Evolutionary conservation across 2,888 invertebrate genomes (phyloP).

Genomic region (Chymomyza caudatula): DNA sequence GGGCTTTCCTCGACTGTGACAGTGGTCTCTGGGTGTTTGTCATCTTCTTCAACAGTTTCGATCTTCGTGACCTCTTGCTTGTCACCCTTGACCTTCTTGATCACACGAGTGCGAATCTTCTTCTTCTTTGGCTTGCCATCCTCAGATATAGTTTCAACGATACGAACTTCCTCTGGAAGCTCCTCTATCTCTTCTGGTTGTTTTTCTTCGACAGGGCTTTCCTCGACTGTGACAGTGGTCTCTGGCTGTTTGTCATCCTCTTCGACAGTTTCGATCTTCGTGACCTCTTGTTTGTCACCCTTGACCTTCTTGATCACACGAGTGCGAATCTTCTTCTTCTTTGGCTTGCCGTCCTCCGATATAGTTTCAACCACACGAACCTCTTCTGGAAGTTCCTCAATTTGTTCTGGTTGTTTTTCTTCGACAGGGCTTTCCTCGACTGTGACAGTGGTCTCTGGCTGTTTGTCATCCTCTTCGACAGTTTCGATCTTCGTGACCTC

Average conservation of each 20-base stretch:
- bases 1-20: neutral
- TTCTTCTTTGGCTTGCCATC: neutral
- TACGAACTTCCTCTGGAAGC: neutral
- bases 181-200: neutral
- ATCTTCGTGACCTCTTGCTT: neutral
- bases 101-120: neutral
- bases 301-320: neutral
- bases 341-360: neutral
- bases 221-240: neutral
- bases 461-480: neutral
- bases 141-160: neutral
- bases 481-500: neutral
- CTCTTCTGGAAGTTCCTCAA: neutral
- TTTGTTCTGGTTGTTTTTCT: neutral
- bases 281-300: neutral
- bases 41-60: neutral
- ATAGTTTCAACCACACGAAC: neutral
- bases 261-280: neutral
- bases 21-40: neutral
- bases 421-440: neutral
- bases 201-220: neutral
- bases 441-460: neutral
- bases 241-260: neutral
- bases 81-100: neutral
- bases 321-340: neutral